Evolutionary conservation across 2,888 invertebrate species (phyloP).

Genomic region (Conchocele bisecta): DNA sequence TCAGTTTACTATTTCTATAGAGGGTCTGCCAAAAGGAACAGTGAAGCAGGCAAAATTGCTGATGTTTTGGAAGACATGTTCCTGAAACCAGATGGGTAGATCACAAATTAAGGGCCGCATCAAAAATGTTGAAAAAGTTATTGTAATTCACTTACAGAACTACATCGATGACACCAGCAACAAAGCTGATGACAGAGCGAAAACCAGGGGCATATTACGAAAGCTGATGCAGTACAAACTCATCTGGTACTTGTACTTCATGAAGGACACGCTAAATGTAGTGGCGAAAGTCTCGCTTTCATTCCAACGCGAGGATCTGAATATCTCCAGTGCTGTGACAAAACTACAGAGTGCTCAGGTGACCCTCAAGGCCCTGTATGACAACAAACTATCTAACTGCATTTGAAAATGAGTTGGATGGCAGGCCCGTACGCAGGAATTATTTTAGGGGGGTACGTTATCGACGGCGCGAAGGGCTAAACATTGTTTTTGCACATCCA

Average conservation of each 20-base stretch:
- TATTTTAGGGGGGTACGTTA: no score
- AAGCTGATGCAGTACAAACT: constrained; percentile 24
- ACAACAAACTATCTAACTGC: constrained; percentile 15
- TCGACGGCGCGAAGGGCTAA: no score
- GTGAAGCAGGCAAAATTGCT: constrained; percentile 21
- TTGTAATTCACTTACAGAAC: constrained; percentile 18
- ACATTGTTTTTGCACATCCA: no score
- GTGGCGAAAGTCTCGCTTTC: constrained; percentile 23
- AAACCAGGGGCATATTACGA: constrained; percentile 20
- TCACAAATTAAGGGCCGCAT: constrained; percentile 6
- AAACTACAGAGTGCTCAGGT: constrained; percentile 35
- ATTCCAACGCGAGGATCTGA: constrained; percentile 48
- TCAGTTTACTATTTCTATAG: constrained; percentile 49
- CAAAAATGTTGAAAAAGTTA: constrained; percentile 5
- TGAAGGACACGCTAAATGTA: constrained; percentile 37
- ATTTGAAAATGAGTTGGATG: not conserved
- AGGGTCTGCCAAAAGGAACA: constrained; percentile 41
- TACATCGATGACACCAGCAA: constrained; percentile 5
- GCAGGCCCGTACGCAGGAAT: no score
- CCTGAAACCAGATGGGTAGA: constrained; percentile 36
- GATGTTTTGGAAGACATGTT: constrained; percentile 26
- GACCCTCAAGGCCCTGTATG: constrained; percentile 5
- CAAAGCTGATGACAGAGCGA: constrained; percentile 13
- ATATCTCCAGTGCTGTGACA: constrained; percentile 42
- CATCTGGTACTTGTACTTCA: constrained; percentile 20